Percentiles rank a stretch among this genome's conserved stretches.
Evolutionary conservation across 1,140 invertebrate genomes (phyloP).

Genomic region (Drosophila simulans): DNA sequence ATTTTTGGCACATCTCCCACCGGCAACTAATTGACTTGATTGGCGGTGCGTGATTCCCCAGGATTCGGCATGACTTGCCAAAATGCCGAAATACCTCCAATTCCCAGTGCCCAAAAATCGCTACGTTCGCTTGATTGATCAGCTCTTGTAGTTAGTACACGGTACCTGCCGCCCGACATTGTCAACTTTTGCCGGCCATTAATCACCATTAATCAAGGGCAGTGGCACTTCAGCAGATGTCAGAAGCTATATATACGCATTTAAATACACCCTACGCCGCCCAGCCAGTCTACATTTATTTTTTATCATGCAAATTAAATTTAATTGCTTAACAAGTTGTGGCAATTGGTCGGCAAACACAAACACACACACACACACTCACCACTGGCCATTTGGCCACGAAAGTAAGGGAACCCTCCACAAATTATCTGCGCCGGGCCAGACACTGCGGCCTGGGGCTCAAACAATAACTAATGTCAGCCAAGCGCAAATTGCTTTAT

Average conservation of each 20-base stretch:
- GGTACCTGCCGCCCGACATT: conserved; percentile 25
- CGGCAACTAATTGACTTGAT: conserved; percentile 73
- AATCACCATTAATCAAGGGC: conserved; percentile 68
- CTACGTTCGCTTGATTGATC: conserved; percentile 40
- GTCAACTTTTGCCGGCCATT: conserved; percentile 54
- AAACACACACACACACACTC: neutral
- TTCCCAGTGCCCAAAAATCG: conserved; percentile 18
- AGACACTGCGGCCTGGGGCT: conserved; percentile 62
- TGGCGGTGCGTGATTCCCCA: conserved; percentile 60
- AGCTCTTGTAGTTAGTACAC: neutral
- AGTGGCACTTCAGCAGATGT: conserved; percentile 10
- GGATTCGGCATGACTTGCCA: conserved; percentile 19
- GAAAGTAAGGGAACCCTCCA: conserved; percentile 25
- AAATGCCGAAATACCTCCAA: conserved; percentile 2
- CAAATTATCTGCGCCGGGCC: conserved; percentile 67
- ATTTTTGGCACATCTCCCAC: conserved; percentile 34
- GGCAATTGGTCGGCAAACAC: conserved; percentile 43
- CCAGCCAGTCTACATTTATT: conserved; percentile 55
- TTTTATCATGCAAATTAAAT: conserved; percentile 82
- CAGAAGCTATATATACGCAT: neutral
- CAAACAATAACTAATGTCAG: conserved; percentile 82
- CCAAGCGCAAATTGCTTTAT: conserved; percentile 83
- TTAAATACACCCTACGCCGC: neutral
- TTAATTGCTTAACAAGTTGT: conserved; percentile 73
- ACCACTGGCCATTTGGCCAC: neutral